These are phyloP conservation scores for Rapana venosa DNA, from an alignment of 2,888 invertebrate species.

Conservation along the genomic window DNA sequence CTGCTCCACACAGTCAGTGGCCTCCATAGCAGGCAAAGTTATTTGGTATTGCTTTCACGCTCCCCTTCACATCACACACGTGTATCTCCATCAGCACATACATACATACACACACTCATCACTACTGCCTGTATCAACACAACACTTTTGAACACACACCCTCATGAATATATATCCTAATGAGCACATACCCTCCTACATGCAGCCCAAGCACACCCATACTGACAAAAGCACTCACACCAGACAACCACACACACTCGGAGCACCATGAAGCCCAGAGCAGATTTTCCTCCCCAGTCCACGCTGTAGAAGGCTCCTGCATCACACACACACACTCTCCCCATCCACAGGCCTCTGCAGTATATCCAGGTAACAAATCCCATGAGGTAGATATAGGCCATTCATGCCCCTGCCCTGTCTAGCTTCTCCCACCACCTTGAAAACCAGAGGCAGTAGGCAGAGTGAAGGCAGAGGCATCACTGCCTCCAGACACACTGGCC, in stretches of 20 bases:
- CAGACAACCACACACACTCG: background rate
- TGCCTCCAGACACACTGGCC: background rate
- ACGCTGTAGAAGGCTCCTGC: background rate
- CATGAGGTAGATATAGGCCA: slow-evolving; percentile 4
- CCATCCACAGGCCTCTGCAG: no score
- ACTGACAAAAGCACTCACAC: no score
- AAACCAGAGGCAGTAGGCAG: background rate
- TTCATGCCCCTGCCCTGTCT: background rate
- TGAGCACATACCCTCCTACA: no score
- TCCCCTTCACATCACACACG: background rate
- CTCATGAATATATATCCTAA: no score
- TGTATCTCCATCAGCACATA: no score
- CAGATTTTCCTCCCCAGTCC: background rate
- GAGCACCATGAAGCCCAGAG: background rate
- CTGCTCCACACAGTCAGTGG: background rate
- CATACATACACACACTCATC: no score
- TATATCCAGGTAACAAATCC: background rate
- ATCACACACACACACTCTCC: no score
- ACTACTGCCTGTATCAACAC: no score
- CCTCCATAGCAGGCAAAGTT: background rate
- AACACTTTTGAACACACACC: no score
- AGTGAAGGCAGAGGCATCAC: background rate
- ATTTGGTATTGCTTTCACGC: no score
- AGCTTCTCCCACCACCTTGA: no score
- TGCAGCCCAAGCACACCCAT: no score